phyloP scores from a whole-genome alignment of 1,140 invertebrate species.

The Hypsibius dujardini region DNA sequence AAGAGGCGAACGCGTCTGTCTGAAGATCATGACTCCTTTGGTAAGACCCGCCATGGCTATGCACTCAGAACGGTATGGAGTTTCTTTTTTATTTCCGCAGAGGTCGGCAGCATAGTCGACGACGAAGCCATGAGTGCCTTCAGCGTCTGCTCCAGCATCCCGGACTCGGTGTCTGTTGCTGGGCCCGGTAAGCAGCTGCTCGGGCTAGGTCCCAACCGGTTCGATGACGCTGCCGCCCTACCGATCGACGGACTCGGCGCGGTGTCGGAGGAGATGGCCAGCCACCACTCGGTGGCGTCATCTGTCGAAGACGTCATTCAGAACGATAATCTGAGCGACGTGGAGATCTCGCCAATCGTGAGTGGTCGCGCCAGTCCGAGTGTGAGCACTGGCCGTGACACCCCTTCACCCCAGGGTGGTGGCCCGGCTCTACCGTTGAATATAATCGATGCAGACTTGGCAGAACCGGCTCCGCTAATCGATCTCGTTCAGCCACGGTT shows the following conservation, averaged over 20 bases:
- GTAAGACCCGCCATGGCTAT: conserved; percentile 26
- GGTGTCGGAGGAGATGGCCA: neutral
- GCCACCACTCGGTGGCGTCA: conserved; percentile 1
- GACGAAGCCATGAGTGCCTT: conserved; percentile 17
- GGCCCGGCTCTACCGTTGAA: neutral
- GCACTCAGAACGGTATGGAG: neutral
- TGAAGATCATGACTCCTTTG: conserved; percentile 63
- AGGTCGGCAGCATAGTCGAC: neutral
- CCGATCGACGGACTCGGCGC: neutral
- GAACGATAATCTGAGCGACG: conserved; percentile 28
- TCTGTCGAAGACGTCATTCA: neutral
- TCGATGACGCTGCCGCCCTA: neutral
- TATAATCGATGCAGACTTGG: conserved; percentile 3
- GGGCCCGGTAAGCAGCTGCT: neutral
- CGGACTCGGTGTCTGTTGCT: conserved; percentile 8
- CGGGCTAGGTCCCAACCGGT: neutral
- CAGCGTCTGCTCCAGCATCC: conserved; percentile 6
- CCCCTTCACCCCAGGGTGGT: conserved; percentile 60
- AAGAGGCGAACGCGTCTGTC: conserved; percentile 53
- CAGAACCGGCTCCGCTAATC: conserved; percentile 23
- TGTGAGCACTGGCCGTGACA: conserved; percentile 68
- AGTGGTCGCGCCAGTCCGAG: conserved; percentile 70
- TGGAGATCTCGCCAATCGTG: conserved; percentile 78
- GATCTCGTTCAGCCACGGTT: conserved; percentile 39
- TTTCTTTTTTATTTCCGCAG: neutral